These are phyloP conservation scores for Drymodes brunneopygia DNA, from an alignment of 2,113 vertebrate species.

Conservation along the genomic window DNA sequence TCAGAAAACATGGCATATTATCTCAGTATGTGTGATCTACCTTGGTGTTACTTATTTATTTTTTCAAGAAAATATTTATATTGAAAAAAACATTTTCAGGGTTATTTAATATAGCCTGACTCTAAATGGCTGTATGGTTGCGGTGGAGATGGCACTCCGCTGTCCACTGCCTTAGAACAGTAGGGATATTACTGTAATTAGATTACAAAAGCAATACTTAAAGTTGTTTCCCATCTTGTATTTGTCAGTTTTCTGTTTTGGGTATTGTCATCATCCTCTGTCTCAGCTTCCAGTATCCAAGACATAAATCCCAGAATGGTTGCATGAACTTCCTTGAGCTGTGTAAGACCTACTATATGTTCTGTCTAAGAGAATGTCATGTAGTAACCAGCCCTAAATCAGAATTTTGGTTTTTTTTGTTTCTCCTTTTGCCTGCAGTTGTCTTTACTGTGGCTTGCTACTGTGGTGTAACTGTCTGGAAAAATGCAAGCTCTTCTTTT, in stretches of 20 bases:
- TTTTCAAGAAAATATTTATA: neutral
- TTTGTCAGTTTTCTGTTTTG: neutral
- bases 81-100: neutral
- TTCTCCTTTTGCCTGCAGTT: neutral
- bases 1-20: neutral
- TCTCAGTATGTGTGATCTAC: neutral
- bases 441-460: neutral
- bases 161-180: neutral
- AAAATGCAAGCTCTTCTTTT: neutral
- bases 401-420: neutral
- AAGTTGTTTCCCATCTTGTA: neutral
- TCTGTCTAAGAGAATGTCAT: neutral
- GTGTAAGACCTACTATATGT: neutral
- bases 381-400: neutral
- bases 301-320: neutral
- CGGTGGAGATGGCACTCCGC: neutral
- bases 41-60: neutral
- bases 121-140: neutral
- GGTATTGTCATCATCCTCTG: neutral
- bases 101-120: neutral
- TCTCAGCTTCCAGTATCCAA: neutral
- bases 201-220: neutral
- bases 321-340: neutral
- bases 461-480: neutral
- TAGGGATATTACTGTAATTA: neutral